Conservation (phyloP, 1,140 invertebrate species). For the Xylocopa sonorina region DNA sequence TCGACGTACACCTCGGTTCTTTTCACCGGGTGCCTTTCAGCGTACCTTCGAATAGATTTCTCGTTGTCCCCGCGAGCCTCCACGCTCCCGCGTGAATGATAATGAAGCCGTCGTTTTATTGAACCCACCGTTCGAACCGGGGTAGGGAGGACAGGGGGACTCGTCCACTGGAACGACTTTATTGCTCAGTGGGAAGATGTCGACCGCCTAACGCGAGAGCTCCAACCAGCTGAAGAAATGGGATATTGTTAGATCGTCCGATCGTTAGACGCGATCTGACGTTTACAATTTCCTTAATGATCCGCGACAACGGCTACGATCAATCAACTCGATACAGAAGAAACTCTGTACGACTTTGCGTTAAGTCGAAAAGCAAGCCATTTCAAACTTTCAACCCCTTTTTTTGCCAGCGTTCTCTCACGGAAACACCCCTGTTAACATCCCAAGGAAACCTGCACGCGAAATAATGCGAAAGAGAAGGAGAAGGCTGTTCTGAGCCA, state of each 20-base stretch:
- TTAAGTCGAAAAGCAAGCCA: too few relatives aligned
- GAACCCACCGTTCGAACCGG: not conserved
- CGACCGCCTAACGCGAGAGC: not conserved
- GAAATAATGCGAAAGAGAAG: too few relatives aligned
- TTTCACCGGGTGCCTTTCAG: not conserved
- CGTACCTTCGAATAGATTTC: slow-evolving; percentile 13
- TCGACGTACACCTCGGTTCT: slow-evolving; percentile 10
- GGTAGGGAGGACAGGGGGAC: not conserved
- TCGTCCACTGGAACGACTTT: not conserved
- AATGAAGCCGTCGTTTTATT: slow-evolving; percentile 1
- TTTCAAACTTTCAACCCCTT: too few relatives aligned
- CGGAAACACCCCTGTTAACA: too few relatives aligned
- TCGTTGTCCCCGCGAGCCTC: not conserved
- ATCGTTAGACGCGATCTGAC: too few relatives aligned
- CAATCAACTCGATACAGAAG: too few relatives aligned
- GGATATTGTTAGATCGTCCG: not conserved
- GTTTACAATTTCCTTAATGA: too few relatives aligned
- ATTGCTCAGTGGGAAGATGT: not conserved
- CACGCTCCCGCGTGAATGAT: slow-evolving; percentile 7
- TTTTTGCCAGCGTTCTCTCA: not conserved
- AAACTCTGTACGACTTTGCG: too few relatives aligned
- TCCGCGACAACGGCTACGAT: too few relatives aligned
- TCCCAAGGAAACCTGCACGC: too few relatives aligned
- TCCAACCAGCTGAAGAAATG: not conserved
- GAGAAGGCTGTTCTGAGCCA: too few relatives aligned